phyloP scores from a whole-genome alignment of 2,888 invertebrate species.

The Theretra japonica region DNA sequence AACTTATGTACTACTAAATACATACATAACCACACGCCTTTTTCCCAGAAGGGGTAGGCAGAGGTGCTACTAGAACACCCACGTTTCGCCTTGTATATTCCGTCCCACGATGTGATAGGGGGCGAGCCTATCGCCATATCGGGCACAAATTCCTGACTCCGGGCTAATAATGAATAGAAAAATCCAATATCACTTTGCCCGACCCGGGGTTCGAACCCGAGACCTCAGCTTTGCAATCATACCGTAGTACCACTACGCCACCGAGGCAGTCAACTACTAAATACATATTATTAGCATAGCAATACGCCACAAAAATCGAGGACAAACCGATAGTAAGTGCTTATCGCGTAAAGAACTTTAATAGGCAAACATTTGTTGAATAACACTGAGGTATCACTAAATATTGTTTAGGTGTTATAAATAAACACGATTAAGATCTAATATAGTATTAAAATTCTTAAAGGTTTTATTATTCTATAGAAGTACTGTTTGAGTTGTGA shows the following conservation, averaged over 20 bases:
- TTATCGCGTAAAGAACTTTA: not conserved
- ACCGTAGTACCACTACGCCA: no score
- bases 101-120: no score
- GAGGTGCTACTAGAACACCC: no score
- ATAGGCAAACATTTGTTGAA: not conserved
- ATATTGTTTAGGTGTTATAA: not conserved
- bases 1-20: not conserved
- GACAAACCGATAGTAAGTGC: not conserved
- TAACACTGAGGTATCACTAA: not conserved
- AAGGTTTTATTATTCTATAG: not conserved
- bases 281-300: constrained; percentile 14
- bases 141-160: no score
- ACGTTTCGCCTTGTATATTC: no score
- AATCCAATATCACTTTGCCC: no score
- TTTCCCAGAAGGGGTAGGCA: no score
- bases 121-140: no score
- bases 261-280: no score
- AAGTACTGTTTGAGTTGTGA: not conserved
- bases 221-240: no score
- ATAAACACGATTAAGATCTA: not conserved
- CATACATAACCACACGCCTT: not conserved
- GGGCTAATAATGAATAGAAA: no score
- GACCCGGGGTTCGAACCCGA: no score
- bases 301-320: constrained; percentile 9
- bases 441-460: not conserved